Percentiles rank a stretch among this genome's conserved stretches.
phyloP scores from a whole-genome alignment of 2,797 vertebrate species.

The Momotus momota region DNA sequence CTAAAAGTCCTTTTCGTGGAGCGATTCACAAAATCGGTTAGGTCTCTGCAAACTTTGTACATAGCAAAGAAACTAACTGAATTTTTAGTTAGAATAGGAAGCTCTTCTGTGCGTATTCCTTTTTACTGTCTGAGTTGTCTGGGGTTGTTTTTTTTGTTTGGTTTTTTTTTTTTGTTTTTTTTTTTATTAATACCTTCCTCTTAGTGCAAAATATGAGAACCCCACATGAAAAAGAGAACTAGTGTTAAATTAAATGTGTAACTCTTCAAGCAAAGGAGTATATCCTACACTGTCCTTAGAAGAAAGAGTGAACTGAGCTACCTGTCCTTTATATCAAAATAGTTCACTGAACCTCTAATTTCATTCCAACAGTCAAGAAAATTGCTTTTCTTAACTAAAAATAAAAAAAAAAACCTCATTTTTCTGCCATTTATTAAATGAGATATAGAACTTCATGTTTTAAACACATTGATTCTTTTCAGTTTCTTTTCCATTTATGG shows the following conservation, averaged over 20 bases:
- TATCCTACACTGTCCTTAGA: background rate
- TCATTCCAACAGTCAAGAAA: background rate
- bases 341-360: background rate
- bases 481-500: background rate
- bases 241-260: background rate
- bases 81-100: background rate
- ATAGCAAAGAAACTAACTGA: background rate
- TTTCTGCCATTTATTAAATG: background rate
- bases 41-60: background rate
- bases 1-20: background rate
- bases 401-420: background rate
- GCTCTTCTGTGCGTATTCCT: background rate
- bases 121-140: rapidly evolving
- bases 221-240: background rate
- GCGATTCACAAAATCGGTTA: background rate
- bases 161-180: background rate
- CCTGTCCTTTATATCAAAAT: background rate
- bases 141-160: no score
- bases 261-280: background rate
- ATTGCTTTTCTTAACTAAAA: background rate
- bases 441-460: background rate
- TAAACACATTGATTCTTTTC: background rate
- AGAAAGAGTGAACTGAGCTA: background rate
- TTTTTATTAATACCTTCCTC: background rate
- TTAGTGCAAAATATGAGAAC: background rate